Evolutionary conservation across 2,113 vertebrate species (phyloP), one percentile per base, ranked within the genome.

Genomic region (Camelus dromedarius): DNA sequence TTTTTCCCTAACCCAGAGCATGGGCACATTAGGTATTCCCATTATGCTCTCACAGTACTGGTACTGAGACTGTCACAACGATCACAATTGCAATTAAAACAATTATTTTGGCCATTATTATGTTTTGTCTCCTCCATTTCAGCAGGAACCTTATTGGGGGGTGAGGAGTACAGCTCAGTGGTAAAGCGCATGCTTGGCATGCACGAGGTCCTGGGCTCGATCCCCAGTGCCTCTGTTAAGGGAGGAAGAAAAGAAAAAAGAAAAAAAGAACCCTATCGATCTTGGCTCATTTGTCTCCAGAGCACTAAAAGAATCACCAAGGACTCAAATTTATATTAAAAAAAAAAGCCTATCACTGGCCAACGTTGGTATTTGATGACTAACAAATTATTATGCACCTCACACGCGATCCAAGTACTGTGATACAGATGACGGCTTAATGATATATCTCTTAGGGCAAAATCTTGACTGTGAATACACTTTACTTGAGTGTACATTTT

Each of bases 1-100:
- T 8, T 32, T 2, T 28, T 20, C 28, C 22, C 35, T 52, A 32
- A 22, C 0, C 26, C 2, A 3, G 4, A 6, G n/a, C 13, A 11
- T 2, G 1, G 24, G 26, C 26, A 20, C 2, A 50, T 26, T 0
- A 48, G 54, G 13, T 0, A 9, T 28, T 32, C 9, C 76, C 26
- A 4, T 8, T 14, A 20, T 1, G 6, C 15, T 77, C 30, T 26
- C 26, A 5, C 1, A 11, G 16, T 20, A 15, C 10, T 5, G 16
- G 10, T 13, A 16, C 42, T 89, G 38, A 42, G 38, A 42, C 38
- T 58, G n/a, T 32, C 46, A 48, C 42, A 70, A 32, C 38, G 4
- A 13, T 20, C 60, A 79, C 4, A 24, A 42, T 1, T 8, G 19
- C 62, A 32, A 69, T 60, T 22, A 60, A 52, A 52, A 20, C 60